phyloP scores from a whole-genome alignment of 2,113 vertebrate genomes.

The Elgaria multicarinata region DNA sequence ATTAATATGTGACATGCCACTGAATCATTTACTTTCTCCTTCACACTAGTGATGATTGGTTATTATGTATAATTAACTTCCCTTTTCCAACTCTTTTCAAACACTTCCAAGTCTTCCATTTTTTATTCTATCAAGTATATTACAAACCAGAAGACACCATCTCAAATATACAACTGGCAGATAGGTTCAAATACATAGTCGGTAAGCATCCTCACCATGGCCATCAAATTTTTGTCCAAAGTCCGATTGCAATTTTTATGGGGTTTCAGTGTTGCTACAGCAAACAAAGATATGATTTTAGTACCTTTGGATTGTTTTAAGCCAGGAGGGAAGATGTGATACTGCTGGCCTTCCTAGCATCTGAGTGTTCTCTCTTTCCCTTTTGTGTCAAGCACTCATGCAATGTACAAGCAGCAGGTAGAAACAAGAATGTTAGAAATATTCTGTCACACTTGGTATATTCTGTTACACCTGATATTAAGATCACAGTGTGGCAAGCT shows the following conservation, averaged over 20 bases:
- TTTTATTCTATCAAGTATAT: not conserved
- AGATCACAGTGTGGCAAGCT: not conserved
- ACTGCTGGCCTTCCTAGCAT: not conserved
- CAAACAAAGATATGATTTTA: not conserved
- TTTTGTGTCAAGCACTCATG: not conserved
- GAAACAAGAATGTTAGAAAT: not conserved
- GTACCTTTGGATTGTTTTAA: not conserved
- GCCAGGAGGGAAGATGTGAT: not conserved
- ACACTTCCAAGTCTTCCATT: not conserved
- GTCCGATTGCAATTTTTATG: not conserved
- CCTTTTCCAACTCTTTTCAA: not conserved
- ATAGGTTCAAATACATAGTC: not conserved
- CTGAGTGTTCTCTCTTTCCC: not conserved
- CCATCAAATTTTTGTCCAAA: not conserved
- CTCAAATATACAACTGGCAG: not conserved
- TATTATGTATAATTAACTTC: not conserved
- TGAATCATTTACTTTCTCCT: conserved; percentile 37
- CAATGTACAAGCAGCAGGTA: not conserved
- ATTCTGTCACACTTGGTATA: not conserved
- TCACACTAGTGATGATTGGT: not conserved
- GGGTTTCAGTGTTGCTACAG: not conserved
- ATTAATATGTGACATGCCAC: not conserved
- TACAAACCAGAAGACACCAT: not conserved
- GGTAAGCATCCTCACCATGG: not conserved
- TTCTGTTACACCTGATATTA: not conserved